Percentiles rank a stretch among this genome's conserved stretches.
Evolutionary conservation across 2,113 vertebrate species (phyloP).

Genomic region (Dipodomys merriami): DNA sequence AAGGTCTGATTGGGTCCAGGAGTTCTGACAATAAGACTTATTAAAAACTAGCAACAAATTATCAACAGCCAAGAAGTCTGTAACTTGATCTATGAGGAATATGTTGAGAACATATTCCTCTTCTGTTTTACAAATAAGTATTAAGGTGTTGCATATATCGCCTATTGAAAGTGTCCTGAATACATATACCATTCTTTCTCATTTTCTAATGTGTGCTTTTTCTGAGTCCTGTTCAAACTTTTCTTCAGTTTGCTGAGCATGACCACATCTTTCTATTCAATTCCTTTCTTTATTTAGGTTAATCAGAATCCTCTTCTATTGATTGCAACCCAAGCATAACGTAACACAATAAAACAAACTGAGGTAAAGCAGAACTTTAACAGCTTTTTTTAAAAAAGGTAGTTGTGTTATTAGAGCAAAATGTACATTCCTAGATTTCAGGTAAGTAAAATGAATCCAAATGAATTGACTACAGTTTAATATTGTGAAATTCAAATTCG

Average conservation of each 20-base stretch:
- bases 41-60: not conserved
- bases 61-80: not conserved
- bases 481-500: not conserved
- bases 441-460: conserved; percentile 7
- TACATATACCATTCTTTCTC: not conserved
- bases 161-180: not conserved
- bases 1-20: not conserved
- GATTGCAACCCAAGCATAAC: not conserved
- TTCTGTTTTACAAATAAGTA: not conserved
- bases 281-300: not conserved
- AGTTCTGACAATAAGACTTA: not conserved
- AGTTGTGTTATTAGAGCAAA: conserved; percentile 1
- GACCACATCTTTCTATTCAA: not conserved
- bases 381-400: not conserved
- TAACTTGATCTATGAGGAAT: not conserved
- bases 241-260: not conserved
- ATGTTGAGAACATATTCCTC: not conserved
- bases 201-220: not conserved
- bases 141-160: not conserved
- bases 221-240: not conserved
- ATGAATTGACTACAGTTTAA: not conserved
- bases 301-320: conserved; percentile 4
- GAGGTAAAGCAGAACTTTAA: not conserved
- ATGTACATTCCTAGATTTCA: not conserved
- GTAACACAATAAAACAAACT: not conserved